Evolutionary conservation across 2,113 vertebrate species (phyloP), one percentile per base, ranked within the genome.

Genomic region (Tachysurus vachellii): DNA sequence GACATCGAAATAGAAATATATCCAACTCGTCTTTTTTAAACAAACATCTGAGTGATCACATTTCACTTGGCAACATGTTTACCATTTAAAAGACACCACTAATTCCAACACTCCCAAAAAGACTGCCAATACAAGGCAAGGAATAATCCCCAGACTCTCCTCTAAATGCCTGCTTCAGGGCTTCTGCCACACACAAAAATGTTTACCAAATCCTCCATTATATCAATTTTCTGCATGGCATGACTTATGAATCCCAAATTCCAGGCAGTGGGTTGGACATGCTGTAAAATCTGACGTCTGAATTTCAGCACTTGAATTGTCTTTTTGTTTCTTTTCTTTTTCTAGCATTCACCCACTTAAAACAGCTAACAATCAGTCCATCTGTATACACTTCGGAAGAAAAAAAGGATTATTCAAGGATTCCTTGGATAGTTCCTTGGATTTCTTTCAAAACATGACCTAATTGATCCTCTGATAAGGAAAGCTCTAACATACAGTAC

Each of bases 141-240:
- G 96, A 96, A 96, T 96, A 95, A 95, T 93, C 92, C 28, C 79
- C 88, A 85, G 93, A 91, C 90, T 91, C 92, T 95, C 91, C 92
- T 93, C 94, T 93, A 95, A 95, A 93, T 89, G 88, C 93, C 92
- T 93, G 92, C 89, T 89, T 86, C 77, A 0, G 88, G 88, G 89
- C 79, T 88, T 81, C 31, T 81, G 36, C 79, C 56, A 81, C 79
- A 81, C 79, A 81, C 56, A 81, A 36, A 57, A 81, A 93, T 85
- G 80, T 93, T 94, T 93, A 95, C 91, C 91, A 93, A 95, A 95
- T 94, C 92, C 94, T 94, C 90, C 91, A 92, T 89, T 90, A 89
- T 62, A 91, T 86, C 88, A 93, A 93, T 93, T 86, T 92, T 93
- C 92, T 92, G 90, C 92, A 94, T 93, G 91, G 85, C 90, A 91